Conservation (phyloP, 2,888 invertebrate species). For the Zele albiditarsus region DNA sequence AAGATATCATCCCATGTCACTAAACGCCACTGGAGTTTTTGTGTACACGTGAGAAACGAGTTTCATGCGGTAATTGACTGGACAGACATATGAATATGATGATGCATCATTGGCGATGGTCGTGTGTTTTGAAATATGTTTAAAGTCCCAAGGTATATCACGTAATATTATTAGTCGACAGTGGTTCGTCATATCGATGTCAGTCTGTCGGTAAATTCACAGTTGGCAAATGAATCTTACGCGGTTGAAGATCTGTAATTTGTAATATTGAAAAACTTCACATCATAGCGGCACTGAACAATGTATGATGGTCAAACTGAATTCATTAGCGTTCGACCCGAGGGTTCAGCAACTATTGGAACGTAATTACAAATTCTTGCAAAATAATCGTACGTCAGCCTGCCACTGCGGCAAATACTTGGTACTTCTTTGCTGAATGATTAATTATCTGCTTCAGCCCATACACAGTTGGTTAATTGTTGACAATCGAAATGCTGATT, state of each 20-base stretch:
- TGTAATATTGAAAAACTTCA: neutral
- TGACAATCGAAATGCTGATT: neutral
- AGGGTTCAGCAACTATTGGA: conserved; percentile 34
- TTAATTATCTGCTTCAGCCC: conserved; percentile 21
- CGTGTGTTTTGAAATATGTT: too few relatives aligned
- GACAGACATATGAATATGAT: neutral
- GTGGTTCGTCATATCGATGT: conserved; percentile 28
- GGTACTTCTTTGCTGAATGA: conserved; percentile 18
- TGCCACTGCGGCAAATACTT: conserved; percentile 1
- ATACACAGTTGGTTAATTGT: conserved; percentile 27
- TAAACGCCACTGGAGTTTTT: too few relatives aligned
- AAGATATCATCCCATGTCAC: neutral
- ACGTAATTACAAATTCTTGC: conserved; percentile 51
- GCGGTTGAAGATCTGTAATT: neutral
- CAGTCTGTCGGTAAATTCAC: conserved; percentile 26
- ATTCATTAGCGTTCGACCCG: neutral
- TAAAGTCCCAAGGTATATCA: neutral
- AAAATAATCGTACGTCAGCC: conserved; percentile 40
- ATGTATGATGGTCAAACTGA: neutral
- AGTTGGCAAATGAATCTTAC: conserved; percentile 21
- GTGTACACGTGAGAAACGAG: conserved; percentile 7
- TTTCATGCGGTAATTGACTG: conserved; percentile 14
- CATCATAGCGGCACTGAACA: neutral
- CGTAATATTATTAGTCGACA: neutral
- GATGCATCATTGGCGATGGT: neutral